Conservation (phyloP, 2,888 invertebrate genomes). For the Arenicola marina region DNA sequence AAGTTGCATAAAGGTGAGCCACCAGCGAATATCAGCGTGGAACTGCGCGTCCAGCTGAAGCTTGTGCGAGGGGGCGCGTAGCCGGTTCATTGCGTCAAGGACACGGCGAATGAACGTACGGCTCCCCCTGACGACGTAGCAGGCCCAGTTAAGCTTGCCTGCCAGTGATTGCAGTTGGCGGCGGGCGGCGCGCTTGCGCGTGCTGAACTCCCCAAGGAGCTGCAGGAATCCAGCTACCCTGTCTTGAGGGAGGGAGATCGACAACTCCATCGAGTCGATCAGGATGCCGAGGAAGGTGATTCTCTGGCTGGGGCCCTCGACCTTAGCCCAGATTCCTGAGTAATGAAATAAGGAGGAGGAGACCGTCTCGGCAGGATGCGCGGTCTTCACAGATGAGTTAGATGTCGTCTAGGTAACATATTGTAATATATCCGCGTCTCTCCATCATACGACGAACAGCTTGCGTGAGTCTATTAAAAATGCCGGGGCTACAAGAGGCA, state of each 20-base stretch:
- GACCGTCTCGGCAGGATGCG: too few relatives aligned
- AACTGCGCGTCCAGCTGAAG: background rate
- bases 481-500: background rate
- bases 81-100: background rate
- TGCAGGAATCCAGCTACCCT: background rate
- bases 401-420: too few relatives aligned
- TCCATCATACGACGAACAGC: conserved; percentile 8
- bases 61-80: background rate
- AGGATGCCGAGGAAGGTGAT: conserved; percentile 14
- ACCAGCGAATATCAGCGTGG: conserved; percentile 5
- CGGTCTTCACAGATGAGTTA: too few relatives aligned
- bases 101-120: conserved; percentile 9
- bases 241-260: background rate
- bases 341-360: too few relatives aligned
- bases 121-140: conserved; percentile 4
- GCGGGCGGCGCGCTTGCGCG: background rate
- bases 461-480: conserved; percentile 10
- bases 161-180: conserved; percentile 7
- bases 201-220: background rate
- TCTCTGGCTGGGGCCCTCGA: background rate
- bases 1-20: background rate
- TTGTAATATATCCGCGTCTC: background rate
- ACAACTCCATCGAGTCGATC: background rate
- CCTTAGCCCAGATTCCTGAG: conserved; percentile 13
- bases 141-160: conserved; percentile 12